Percentiles rank a stretch among this genome's conserved stretches.
Evolutionary conservation across 2,888 invertebrate genomes (phyloP).

Genomic region (Tipula helvola): DNA sequence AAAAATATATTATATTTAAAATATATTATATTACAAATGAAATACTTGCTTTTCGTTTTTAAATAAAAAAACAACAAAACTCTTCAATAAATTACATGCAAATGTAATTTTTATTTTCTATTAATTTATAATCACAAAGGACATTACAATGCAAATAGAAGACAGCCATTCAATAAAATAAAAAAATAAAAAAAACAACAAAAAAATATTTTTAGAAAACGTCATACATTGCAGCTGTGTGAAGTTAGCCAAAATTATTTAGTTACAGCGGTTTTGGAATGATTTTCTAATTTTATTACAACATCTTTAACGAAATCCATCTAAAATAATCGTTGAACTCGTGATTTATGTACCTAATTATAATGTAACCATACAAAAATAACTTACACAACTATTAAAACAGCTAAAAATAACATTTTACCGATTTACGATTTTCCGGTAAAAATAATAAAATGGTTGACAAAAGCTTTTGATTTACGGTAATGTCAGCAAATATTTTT

Average conservation of each 20-base stretch:
- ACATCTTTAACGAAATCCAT: not conserved
- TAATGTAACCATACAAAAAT: not conserved
- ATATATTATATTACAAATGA: not conserved
- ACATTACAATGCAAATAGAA: slow-evolving; percentile 10
- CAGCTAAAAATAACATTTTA: not conserved
- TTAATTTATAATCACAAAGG: slow-evolving; percentile 8
- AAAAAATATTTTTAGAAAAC: slow-evolving; percentile 5
- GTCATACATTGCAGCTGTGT: slow-evolving; percentile 5
- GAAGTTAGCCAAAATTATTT: not conserved
- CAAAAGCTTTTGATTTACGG: not conserved
- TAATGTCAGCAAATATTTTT: not conserved
- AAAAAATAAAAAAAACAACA: not conserved
- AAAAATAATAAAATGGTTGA: not conserved
- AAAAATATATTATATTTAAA: not conserved
- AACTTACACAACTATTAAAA: not conserved
- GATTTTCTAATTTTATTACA: not conserved
- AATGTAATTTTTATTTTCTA: not conserved
- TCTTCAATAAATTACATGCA: not conserved
- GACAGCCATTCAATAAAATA: slow-evolving; percentile 9
- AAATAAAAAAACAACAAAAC: not conserved
- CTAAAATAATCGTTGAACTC: not conserved
- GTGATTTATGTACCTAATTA: not conserved
- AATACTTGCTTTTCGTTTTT: slow-evolving; percentile 8
- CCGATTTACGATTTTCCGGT: not conserved
- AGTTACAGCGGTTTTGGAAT: not conserved